Base-by-base conservation (phyloP, 2,797 vertebrate species). In the Dicrostonyx torquatus region DNA sequence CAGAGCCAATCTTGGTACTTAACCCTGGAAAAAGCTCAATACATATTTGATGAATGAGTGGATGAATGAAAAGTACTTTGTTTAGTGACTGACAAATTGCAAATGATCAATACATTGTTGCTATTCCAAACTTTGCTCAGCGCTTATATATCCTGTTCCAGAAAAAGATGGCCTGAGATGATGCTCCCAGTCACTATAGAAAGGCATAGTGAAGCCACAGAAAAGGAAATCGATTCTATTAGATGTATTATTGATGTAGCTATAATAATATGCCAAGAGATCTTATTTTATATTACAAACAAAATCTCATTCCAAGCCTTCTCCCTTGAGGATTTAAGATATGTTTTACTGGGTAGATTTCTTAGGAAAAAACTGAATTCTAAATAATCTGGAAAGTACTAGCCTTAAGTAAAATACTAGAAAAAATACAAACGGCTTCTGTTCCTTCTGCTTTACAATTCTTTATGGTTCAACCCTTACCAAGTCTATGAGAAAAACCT, bases 41-140 rank as follows among this genome's bases (percentile, higher is more conserved):
- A 91, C 31, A 94, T 75, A 95, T 84, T 92, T 92, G 79, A 95
- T 91, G 83, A 93, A 84, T 87, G 40, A 92, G 78, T 73, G 80
- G 78, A 89, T n/a, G 80, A 79, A 89, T 76, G 50, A 66, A 87
- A 85, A 93, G 86, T 68, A 78, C 70, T 94, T 76, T 84, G 40
- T 8, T 7, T 31, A 72, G 43, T 58, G 91, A 50, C 76, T 68
- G 76, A 89, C 66, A 82, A 94, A 91, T 15, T 76, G 7, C 64
- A 78, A 93, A 77, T 82, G 89, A 68, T 95, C 84, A 15, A 82
- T 95, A 87, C 15, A 53, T 37, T 82, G 80, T 8, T 89, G 83
- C 93, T 94, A 78, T 97, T 96, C 89, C 90, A 96, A 91, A 87
- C 31, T 53, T 75, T 78, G 72, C 62, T 88, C 43, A 48, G 60